Base-by-base conservation (phyloP, 2,113 vertebrate species). In the Melanerpes aurifrons region DNA sequence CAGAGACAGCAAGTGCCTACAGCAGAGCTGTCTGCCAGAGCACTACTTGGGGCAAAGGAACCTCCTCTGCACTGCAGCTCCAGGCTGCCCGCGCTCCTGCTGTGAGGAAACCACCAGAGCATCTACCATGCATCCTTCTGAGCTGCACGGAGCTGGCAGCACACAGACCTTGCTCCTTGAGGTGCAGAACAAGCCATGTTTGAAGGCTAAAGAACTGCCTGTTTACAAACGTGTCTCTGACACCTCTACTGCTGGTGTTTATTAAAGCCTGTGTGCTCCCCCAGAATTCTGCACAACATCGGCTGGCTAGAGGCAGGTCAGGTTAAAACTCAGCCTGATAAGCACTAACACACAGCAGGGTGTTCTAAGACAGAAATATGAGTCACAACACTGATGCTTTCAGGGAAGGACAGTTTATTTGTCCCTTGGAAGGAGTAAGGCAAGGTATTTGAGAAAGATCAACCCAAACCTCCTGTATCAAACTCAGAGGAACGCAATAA, bases 331-430 rank as follows among this genome's bases (percentile, higher is more conserved):
- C 5, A 22, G 15, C 56, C 87, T 58, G 31, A 21, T 26, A 29
- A 69, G 75, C 72, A 62, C 1, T 16, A 69, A 53, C 15, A 73
- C 13, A 70, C 20, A 32, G 22, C 63, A 17, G 53, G 82, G 24
- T 4, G 72, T 25, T 70, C 64, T 10, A 74, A 59, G 5, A 13
- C n/a, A 48, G 9, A 91, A 74, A 80, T 29, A 66, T 0, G 15
- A 96, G 45, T 79, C 79, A 75, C 0, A 0, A 82, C 26, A 92
- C 67, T 9, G 40, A 80, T 35, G 32, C 63, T 91, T 88, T 90
- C 91, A 79, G 31, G 19, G 63, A 62, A 92, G 86, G 92, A 93
- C 93, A 97, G 75, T 98, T 98, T 98, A 98, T 98, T 97, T 92
- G 89, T 70, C 90, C 86, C 87, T 89, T 93, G 74, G 92, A 97